Evolutionary conservation across 2,888 invertebrate species (phyloP).

Genomic region (Chirona hameri): DNA sequence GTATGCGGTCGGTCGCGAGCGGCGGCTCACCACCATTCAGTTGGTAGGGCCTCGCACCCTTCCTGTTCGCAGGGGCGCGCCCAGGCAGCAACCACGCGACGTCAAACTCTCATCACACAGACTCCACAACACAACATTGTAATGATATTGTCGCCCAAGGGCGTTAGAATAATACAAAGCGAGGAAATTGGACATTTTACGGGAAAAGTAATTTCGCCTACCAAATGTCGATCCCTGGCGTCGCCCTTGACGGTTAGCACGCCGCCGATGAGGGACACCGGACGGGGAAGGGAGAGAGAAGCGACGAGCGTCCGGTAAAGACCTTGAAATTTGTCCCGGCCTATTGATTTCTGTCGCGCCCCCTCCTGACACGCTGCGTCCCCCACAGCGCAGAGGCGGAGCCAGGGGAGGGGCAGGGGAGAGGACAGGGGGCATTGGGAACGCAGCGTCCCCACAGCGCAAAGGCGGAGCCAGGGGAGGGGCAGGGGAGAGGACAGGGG

Average conservation of each 20-base stretch:
- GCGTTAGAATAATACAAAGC: too few species aligned
- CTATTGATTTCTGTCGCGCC: conserved; percentile 3
- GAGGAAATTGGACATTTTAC: too few species aligned
- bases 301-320: not conserved
- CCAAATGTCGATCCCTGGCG: not conserved
- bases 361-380: not conserved
- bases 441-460: too few species aligned
- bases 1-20: not conserved
- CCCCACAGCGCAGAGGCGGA: not conserved
- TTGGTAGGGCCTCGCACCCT: not conserved
- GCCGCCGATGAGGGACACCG: not conserved
- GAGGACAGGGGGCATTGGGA: not conserved
- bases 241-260: not conserved
- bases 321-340: conserved; percentile 11
- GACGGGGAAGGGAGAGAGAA: not conserved
- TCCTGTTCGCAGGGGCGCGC: not conserved
- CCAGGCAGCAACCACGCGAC: not conserved
- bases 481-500: too few species aligned
- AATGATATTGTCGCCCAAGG: too few species aligned
- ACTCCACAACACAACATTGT: too few species aligned
- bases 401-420: not conserved
- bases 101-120: too few species aligned
- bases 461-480: too few species aligned
- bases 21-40: not conserved
- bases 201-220: not conserved